Percentiles rank a stretch among this genome's conserved stretches.
Evolutionary conservation across 2,797 vertebrate genomes (phyloP).

Genomic region (Sorex maritimensis): DNA sequence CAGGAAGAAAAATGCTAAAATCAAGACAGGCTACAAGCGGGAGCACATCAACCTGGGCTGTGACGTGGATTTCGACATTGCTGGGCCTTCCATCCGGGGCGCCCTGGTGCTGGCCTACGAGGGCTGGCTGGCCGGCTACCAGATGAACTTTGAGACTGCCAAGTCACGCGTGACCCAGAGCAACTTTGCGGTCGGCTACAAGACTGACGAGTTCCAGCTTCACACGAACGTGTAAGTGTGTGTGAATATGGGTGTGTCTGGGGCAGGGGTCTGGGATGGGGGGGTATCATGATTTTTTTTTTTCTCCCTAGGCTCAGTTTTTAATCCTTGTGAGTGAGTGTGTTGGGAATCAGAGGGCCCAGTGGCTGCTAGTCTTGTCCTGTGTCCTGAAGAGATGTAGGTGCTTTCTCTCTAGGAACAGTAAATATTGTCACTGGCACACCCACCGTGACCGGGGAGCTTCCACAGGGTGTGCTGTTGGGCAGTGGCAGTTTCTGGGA

Average conservation of each 20-base stretch:
- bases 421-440: not conserved
- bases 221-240: slow-evolving; percentile 97
- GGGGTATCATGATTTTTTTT: not conserved
- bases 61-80: slow-evolving; percentile 97
- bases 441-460: not conserved
- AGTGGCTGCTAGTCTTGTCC: not conserved
- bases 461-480: not conserved
- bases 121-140: slow-evolving; percentile 98
- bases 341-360: not conserved
- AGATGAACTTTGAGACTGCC: slow-evolving; percentile 97
- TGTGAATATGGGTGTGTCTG: not conserved
- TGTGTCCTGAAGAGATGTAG: not conserved
- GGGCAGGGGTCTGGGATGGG: not conserved
- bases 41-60: slow-evolving; percentile 98
- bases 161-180: slow-evolving; percentile 98
- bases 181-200: slow-evolving; percentile 98
- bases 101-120: slow-evolving; percentile 96
- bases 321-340: not conserved
- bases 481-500: not conserved
- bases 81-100: slow-evolving; percentile 96
- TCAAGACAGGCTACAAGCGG: slow-evolving; percentile 96
- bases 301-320: not conserved
- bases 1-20: slow-evolving; percentile 98
- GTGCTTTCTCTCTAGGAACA: not conserved
- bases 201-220: slow-evolving; percentile 98